A percentile compares a stretch with the other conserved stretches of the same genome.
Conservation (phyloP, 2,113 vertebrate genomes). For the Phrynosoma blainvillii region DNA sequence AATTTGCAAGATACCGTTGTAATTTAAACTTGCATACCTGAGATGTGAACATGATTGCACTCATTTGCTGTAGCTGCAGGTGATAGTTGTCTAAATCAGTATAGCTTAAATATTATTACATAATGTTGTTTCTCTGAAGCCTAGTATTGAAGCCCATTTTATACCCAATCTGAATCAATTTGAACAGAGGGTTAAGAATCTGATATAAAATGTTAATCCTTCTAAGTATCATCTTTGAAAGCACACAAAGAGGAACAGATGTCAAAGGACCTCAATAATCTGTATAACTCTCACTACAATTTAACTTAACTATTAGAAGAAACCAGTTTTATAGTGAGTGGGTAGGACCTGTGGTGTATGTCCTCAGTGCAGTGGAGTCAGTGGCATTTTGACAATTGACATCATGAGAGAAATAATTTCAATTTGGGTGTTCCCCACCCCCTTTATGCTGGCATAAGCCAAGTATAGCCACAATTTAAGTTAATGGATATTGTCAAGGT, state of each 20-base stretch:
- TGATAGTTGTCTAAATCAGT: constrained; percentile 15
- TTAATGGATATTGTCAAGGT: constrained; percentile 17
- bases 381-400: background rate
- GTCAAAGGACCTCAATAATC: background rate
- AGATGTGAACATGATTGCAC: constrained; percentile 22
- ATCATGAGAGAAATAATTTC: background rate
- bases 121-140: background rate
- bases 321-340: background rate
- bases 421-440: background rate
- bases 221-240: background rate
- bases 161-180: background rate
- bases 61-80: constrained; percentile 21
- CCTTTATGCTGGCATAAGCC: background rate
- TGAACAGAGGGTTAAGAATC: background rate
- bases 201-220: background rate
- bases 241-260: background rate
- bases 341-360: background rate
- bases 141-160: background rate
- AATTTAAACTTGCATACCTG: background rate
- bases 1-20: constrained; percentile 16
- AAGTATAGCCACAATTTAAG: background rate
- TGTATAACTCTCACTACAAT: background rate
- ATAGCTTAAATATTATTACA: background rate
- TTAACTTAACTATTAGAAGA: background rate
- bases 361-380: background rate